Evolutionary conservation across 2,888 invertebrate species (phyloP).

Genomic region (Leptodirus hochenwartii): DNA sequence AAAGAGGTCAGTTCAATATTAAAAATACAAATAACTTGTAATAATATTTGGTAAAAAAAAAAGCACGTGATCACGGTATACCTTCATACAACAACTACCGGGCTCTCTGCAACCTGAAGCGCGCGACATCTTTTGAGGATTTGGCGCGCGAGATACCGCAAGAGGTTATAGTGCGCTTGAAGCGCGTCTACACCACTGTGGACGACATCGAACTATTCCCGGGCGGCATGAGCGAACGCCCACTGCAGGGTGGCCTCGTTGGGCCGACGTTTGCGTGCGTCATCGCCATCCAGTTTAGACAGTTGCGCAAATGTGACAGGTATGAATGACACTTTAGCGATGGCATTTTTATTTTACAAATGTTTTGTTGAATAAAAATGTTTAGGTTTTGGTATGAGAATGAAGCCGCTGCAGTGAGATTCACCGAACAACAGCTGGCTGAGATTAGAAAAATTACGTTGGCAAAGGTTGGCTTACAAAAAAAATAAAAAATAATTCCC

Average conservation of each 20-base stretch:
- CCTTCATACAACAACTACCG: slow-evolving; percentile 83
- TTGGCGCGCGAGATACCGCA: slow-evolving; percentile 70
- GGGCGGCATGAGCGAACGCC: slow-evolving; percentile 80
- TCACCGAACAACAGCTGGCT: slow-evolving; percentile 70
- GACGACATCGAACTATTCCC: slow-evolving; percentile 95
- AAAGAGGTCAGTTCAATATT: slow-evolving; percentile 33
- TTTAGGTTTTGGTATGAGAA: slow-evolving; percentile 56
- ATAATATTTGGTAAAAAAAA: not conserved
- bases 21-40: not conserved
- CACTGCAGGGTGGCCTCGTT: slow-evolving; percentile 75
- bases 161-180: slow-evolving; percentile 60
- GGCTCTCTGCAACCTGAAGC: slow-evolving; percentile 73
- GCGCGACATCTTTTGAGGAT: slow-evolving; percentile 73
- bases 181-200: slow-evolving; percentile 69
- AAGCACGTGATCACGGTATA: slow-evolving; percentile 70
- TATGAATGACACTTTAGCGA: slow-evolving; percentile 24
- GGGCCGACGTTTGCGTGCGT: slow-evolving; percentile 92
- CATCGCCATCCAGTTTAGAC: slow-evolving; percentile 85
- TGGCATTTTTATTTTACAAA: not conserved
- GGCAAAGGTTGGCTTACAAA: slow-evolving; percentile 65
- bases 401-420: slow-evolving; percentile 55
- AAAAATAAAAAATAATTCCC: too few relatives aligned
- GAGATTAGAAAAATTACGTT: slow-evolving; percentile 76
- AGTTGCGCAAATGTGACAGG: slow-evolving; percentile 80
- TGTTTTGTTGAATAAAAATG: not conserved